A percentile compares a stretch with the other conserved stretches of the same genome.
Evolutionary conservation across 2,113 vertebrate genomes (phyloP).

Genomic region (Fulica atra): DNA sequence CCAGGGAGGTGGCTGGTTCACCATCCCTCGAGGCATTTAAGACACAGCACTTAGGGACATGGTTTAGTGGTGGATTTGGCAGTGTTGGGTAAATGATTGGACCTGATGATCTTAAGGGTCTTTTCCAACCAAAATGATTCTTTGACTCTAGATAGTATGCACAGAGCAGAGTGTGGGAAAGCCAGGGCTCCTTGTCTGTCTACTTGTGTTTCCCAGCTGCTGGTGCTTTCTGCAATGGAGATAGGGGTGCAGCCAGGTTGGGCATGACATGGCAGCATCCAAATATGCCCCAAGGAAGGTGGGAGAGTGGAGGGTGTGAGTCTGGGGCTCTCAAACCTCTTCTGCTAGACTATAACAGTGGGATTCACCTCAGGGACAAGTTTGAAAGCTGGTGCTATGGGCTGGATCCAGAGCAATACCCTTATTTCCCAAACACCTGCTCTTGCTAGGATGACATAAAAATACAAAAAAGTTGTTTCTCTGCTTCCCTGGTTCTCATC

Average conservation of each 20-base stretch:
- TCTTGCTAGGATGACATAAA: background rate
- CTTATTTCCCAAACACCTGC: background rate
- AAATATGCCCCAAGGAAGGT: background rate
- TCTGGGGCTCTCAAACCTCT: background rate
- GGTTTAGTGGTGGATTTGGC: too few relatives aligned
- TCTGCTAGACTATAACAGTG: background rate
- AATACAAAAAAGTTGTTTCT: background rate
- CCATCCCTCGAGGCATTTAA: too few relatives aligned
- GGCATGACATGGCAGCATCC: accelerated
- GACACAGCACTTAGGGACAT: too few relatives aligned
- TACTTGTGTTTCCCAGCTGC: background rate
- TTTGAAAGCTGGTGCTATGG: slow-evolving; percentile 2
- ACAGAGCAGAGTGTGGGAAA: background rate
- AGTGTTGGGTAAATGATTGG: too few relatives aligned
- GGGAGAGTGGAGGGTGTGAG: background rate
- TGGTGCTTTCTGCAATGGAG: background rate
- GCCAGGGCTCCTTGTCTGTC: background rate
- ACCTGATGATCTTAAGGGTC: too few relatives aligned
- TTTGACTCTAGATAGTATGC: background rate
- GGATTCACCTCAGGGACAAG: background rate
- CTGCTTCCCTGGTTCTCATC: background rate
- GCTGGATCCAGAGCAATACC: background rate
- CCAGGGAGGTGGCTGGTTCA: too few relatives aligned
- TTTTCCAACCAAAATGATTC: too few relatives aligned
- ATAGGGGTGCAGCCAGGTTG: background rate